Percentiles rank a stretch among this genome's conserved stretches.
Evolutionary conservation across 64 coral and sea anemone species (phyloP).

Genomic region (Acropora tenuis): DNA sequence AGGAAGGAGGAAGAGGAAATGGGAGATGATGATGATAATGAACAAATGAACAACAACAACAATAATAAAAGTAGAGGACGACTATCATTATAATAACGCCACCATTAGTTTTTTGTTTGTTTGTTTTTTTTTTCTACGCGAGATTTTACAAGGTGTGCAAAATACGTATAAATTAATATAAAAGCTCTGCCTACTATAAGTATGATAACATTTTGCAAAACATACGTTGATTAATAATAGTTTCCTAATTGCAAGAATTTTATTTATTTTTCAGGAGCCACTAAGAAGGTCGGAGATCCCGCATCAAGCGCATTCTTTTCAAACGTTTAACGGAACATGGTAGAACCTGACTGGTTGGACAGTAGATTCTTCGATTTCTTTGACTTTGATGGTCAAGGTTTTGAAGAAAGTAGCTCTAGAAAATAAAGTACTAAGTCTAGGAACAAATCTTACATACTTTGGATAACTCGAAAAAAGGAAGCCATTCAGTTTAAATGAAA

Average conservation of each 20-base stretch:
- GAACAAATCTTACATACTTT: constrained; percentile 2
- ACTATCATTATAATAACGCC: too few species aligned
- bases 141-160: not conserved
- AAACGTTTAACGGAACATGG: not conserved
- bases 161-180: not conserved
- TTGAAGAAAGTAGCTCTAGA: constrained; percentile 5
- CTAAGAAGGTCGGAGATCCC: not conserved
- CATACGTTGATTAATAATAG: not conserved
- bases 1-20: too few species aligned
- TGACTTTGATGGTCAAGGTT: not conserved
- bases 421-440: not conserved
- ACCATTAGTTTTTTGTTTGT: too few species aligned
- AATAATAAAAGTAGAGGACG: too few species aligned
- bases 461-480: constrained; percentile 17
- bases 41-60: too few species aligned
- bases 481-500: not conserved
- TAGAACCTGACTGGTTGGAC: not conserved
- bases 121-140: too few species aligned
- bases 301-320: not conserved
- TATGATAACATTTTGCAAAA: too few species aligned
- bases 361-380: too few species aligned
- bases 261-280: constrained; percentile 14
- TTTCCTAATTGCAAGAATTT: constrained; percentile 8
- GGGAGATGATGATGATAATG: too few species aligned
- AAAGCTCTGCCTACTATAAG: not conserved